Conservation (phyloP, 1,140 invertebrate genomes). For the Oryctes rhinoceros region DNA sequence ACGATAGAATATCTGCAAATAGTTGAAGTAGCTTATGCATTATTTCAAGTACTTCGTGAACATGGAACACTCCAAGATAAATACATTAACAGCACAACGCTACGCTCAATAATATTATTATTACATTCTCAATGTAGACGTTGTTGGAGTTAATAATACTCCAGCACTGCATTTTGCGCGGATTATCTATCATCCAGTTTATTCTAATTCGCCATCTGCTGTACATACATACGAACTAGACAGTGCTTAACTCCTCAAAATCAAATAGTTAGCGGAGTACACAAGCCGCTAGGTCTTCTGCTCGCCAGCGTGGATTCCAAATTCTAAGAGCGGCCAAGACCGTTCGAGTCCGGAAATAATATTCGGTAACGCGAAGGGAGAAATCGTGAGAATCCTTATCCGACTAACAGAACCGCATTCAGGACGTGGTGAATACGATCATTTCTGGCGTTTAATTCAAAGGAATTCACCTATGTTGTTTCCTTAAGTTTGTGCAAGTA, state of each 20-base stretch:
- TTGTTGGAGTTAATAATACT: not conserved
- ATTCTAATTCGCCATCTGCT: not conserved
- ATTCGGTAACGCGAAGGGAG: not conserved
- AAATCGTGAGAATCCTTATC: not conserved
- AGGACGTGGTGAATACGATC: too few species aligned
- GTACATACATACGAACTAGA: not conserved
- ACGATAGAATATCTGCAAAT: too few species aligned
- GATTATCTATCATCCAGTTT: not conserved
- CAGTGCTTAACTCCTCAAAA: not conserved
- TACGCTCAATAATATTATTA: too few species aligned
- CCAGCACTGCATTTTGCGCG: not conserved
- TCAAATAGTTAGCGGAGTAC: slow-evolving; percentile 14
- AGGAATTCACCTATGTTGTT: too few species aligned
- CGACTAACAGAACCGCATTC: too few species aligned
- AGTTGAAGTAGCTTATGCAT: too few species aligned
- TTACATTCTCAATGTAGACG: too few species aligned
- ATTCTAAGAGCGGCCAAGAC: not conserved
- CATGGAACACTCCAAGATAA: too few species aligned
- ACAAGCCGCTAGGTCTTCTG: not conserved
- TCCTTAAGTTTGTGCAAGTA: too few species aligned
- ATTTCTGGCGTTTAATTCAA: too few species aligned
- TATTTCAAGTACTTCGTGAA: too few species aligned
- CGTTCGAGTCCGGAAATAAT: not conserved
- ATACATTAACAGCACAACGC: too few species aligned
- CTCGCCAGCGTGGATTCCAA: not conserved